A percentile compares a stretch with the other conserved stretches of the same genome.
Evolutionary conservation across 2,113 vertebrate genomes (phyloP).

Genomic region (Taxidea taxus): DNA sequence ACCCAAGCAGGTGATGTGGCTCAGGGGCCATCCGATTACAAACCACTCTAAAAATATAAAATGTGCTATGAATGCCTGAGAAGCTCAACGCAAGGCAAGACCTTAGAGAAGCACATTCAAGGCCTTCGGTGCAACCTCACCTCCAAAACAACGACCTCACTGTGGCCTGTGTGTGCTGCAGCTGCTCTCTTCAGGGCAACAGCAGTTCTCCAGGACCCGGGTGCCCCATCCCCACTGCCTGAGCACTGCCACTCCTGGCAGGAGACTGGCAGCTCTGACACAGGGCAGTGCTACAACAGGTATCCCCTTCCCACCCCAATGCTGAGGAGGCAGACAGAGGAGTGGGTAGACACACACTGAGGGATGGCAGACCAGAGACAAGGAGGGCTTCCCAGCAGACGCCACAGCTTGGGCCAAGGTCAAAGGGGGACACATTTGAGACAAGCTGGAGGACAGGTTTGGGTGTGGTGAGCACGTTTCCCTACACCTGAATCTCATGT

Average conservation of each 20-base stretch:
- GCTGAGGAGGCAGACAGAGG: neutral
- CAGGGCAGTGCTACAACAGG: neutral
- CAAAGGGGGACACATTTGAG: neutral
- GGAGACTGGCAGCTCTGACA: neutral
- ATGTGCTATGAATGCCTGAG: neutral
- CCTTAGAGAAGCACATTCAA: neutral
- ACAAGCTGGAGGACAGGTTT: neutral
- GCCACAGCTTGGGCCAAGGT: neutral
- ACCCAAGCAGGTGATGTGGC: neutral
- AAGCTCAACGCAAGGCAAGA: neutral
- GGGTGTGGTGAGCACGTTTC: neutral
- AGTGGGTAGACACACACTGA: neutral
- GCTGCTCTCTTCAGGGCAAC: neutral
- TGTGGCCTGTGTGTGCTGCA: neutral
- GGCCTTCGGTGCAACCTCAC: neutral
- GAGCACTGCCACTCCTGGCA: rapidly evolving
- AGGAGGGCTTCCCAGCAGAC: neutral
- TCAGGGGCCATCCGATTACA: neutral
- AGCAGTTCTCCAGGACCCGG: neutral
- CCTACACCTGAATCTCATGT: neutral
- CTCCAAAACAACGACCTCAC: neutral
- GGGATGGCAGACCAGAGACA: neutral
- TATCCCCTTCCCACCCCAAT: neutral
- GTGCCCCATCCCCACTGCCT: neutral
- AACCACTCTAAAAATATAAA: neutral